Conservation (phyloP, 2,888 invertebrate species). For the Clepsis dumicolana region DNA sequence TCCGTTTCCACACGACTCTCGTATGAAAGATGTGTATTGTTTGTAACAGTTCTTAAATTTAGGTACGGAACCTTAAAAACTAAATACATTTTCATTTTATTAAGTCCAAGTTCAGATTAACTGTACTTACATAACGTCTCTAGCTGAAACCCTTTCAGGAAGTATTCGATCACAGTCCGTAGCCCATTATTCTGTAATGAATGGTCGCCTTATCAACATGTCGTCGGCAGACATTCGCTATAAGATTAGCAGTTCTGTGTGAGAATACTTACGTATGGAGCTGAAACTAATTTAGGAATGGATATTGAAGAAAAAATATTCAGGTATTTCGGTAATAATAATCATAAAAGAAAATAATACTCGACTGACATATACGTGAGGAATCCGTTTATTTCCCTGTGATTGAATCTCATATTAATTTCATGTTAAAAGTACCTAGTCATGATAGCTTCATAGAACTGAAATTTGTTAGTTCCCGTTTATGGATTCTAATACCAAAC, state of each 20-base stretch:
- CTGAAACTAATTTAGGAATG: background rate
- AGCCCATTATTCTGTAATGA: slow-evolving; percentile 15
- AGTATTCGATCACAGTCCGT: slow-evolving; percentile 15
- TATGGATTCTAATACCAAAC: too few relatives aligned
- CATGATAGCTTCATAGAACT: too few relatives aligned
- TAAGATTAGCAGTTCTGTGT: slow-evolving; percentile 10
- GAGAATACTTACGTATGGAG: background rate
- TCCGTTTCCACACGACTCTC: too few relatives aligned
- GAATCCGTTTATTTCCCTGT: too few relatives aligned
- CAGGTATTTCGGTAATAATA: background rate
- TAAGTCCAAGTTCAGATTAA: background rate
- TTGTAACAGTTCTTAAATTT: too few relatives aligned
- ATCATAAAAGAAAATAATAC: too few relatives aligned
- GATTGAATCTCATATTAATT: too few relatives aligned
- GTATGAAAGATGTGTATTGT: too few relatives aligned
- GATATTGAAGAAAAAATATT: background rate
- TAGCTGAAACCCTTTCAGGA: slow-evolving; percentile 17
- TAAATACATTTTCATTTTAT: background rate
- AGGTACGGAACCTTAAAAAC: background rate
- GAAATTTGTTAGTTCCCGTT: too few relatives aligned
- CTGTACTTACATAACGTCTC: background rate
- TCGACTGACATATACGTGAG: background rate
- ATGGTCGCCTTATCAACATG: slow-evolving; percentile 20
- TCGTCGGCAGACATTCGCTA: slow-evolving; percentile 10
- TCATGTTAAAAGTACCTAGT: too few relatives aligned